These are phyloP conservation scores for Anhinga rufa DNA, from an alignment of 2,113 vertebrate species.

Conservation along the genomic window DNA sequence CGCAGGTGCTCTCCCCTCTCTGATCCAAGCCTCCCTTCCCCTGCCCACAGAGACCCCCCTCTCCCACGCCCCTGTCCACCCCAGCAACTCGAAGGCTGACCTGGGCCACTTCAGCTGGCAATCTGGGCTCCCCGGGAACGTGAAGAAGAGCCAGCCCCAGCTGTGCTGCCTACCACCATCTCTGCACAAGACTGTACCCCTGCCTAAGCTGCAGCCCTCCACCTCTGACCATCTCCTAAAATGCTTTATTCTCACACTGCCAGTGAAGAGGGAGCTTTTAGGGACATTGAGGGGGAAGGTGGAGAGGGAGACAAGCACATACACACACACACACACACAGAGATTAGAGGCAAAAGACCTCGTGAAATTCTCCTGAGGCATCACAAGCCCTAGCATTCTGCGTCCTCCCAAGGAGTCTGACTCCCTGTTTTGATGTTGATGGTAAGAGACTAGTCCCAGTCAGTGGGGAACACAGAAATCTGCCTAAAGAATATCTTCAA, in stretches of 20 bases:
- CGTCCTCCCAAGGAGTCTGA: not conserved
- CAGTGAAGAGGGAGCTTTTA: not conserved
- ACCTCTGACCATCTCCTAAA: not conserved
- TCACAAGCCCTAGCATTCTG: not conserved
- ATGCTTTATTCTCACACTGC: not conserved
- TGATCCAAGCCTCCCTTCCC: not conserved
- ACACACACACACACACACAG: not conserved
- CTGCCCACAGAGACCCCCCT: not conserved
- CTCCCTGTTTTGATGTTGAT: not conserved
- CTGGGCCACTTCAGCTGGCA: not conserved
- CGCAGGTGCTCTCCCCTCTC: not conserved
- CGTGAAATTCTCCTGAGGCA: not conserved
- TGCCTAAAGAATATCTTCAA: not conserved
- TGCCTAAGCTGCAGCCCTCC: not conserved
- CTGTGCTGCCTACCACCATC: not conserved
- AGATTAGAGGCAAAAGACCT: not conserved
- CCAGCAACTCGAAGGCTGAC: not conserved
- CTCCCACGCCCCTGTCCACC: not conserved
- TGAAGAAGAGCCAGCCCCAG: not conserved
- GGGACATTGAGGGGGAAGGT: not conserved
- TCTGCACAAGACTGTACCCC: not conserved
- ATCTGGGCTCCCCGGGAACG: fast-evolving
- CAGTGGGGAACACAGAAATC: not conserved
- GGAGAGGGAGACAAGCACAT: not conserved
- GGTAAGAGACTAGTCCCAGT: not conserved